phyloP scores from a whole-genome alignment of 2,797 vertebrate species.

The Fistularia commersonii region DNA sequence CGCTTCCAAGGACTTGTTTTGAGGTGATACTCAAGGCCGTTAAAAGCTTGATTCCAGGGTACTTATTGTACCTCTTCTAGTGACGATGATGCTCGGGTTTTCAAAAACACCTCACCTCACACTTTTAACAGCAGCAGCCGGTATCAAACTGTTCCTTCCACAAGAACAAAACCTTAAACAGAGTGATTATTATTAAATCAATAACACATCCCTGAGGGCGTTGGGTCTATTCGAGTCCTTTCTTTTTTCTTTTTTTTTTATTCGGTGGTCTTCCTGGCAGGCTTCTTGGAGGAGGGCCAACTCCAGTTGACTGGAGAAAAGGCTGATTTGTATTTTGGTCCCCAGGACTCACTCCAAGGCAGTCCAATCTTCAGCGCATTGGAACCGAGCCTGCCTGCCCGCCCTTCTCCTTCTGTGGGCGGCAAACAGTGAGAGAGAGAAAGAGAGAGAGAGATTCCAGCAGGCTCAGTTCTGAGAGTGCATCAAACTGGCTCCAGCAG shows the following conservation, averaged over 20 bases:
- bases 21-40: too few species aligned
- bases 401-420: constrained; percentile 68
- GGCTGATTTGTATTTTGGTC: constrained; percentile 66
- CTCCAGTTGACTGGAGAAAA: constrained; percentile 63
- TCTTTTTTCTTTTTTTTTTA: constrained; percentile 33
- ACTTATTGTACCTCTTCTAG: too few species aligned
- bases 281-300: constrained; percentile 63
- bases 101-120: too few species aligned
- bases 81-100: too few species aligned
- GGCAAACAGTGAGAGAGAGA: constrained; percentile 44
- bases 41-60: too few species aligned
- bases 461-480: constrained; percentile 47
- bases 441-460: constrained; percentile 41
- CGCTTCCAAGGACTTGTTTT: too few species aligned
- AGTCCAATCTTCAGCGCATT: constrained; percentile 65
- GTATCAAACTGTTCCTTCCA: constrained; percentile 10
- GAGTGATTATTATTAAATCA: constrained; percentile 33
- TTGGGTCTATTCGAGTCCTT: constrained; percentile 17
- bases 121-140: too few species aligned
- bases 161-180: constrained; percentile 26
- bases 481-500: constrained; percentile 43
- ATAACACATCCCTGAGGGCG: constrained; percentile 30
- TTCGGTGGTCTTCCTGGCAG: constrained; percentile 40
- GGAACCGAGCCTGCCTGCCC: constrained; percentile 61
- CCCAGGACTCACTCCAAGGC: constrained; percentile 61